These are phyloP conservation scores for Lochmaea capreae DNA, from an alignment of 2,888 invertebrate genomes.

Conservation along the genomic window DNA sequence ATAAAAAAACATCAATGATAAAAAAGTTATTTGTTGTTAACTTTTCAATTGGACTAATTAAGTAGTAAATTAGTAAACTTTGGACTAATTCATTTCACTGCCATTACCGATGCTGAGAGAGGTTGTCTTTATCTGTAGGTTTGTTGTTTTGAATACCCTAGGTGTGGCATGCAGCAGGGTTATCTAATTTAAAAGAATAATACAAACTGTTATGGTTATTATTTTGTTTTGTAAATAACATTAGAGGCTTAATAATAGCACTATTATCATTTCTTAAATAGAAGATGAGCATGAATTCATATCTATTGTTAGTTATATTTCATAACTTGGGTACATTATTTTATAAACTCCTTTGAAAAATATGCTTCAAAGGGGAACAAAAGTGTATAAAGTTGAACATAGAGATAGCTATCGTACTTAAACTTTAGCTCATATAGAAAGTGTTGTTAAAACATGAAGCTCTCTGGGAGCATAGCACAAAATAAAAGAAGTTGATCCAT, in stretches of 20 bases:
- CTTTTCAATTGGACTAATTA: conserved; percentile 24
- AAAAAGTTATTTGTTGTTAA: conserved; percentile 16
- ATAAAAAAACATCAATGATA: conserved; percentile 9
- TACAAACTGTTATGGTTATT: neutral
- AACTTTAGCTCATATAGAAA: no score
- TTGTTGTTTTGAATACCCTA: neutral
- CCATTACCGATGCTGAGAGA: neutral
- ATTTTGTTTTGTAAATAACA: conserved; percentile 2
- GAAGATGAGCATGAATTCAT: neutral
- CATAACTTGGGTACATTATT: no score
- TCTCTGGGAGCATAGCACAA: no score
- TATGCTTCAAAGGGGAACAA: no score
- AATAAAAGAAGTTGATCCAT: no score
- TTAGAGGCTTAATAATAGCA: neutral
- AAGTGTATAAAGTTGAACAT: no score
- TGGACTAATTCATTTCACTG: conserved; percentile 4
- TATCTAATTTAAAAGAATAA: conserved; percentile 3
- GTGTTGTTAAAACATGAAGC: no score
- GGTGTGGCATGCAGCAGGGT: conserved; percentile 2
- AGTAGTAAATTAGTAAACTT: conserved; percentile 18
- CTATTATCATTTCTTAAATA: neutral
- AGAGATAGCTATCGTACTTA: no score
- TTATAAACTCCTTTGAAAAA: no score
- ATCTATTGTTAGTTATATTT: neutral
- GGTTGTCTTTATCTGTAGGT: neutral